Evolutionary conservation across 2,113 vertebrate species (phyloP), one percentile per base, ranked within the genome.

Genomic region (Meriones unguiculatus): DNA sequence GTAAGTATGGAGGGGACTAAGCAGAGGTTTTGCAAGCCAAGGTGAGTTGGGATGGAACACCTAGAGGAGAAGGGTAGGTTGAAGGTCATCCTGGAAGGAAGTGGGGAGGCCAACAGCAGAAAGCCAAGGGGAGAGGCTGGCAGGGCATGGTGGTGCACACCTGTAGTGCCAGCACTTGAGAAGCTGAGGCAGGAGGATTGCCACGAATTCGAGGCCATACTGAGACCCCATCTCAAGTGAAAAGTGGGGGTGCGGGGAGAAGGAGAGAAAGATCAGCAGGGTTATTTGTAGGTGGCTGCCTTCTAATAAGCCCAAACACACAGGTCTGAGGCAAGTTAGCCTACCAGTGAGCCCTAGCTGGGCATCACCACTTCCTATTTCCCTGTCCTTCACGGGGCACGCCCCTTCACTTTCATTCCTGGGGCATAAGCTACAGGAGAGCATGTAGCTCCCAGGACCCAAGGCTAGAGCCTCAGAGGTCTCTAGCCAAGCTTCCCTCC

Each of bases 11-110:
- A 2, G 1, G 62, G 7, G 84, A 89, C 57, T 12, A 62, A 93
- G 92, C 93, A 89, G 98, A 98, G 98, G 98, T 89, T 98, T 97
- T 84, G 59, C 0, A 12, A 54, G 30, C 41, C 50, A 24, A 50
- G 69, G 52, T 12, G 73, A 41, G 24, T 30, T 32, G 14, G 54
- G 57, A 24, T 32, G n/a, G 64, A 38, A n/a, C 6, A 25, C 59
- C 72, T 87, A 50, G n/a, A 38, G 62, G 46, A 50, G n/a, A 57
- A 76, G 73, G 70, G 85, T 22, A 73, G 35, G 28, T 32, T 65
- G 25, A 41, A 70, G 75, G 24, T 35, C 13, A 65, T 18, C 11
- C 41, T 52, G 57, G 67, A 35, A 38, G 41, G 65, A 24, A 65
- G 52, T 75, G 54, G 14, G 54, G 54, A 12, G 54, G 54, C 14